A percentile compares a stretch with the other conserved stretches of the same genome.
Conservation (phyloP, 2,888 invertebrate species). For the Epistrophe grossulariae region DNA sequence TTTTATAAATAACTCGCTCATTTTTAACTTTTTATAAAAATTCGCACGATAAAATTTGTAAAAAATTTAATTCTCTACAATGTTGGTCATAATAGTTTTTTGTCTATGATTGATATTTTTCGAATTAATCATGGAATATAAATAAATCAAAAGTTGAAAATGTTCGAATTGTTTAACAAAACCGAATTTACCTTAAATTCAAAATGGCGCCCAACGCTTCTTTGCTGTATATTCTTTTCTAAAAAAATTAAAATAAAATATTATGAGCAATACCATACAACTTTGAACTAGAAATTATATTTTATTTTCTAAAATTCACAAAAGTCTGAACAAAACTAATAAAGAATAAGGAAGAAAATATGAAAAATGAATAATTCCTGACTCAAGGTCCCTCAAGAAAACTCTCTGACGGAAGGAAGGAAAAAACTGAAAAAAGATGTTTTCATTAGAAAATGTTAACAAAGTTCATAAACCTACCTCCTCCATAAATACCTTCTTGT, state of each 20-base stretch:
- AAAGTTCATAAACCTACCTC: conserved; percentile 36
- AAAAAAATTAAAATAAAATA: neutral
- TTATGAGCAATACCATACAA: neutral
- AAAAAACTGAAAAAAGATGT: conserved; percentile 26
- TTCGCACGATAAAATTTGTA: too few relatives aligned
- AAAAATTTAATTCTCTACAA: too few relatives aligned
- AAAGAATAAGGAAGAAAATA: conserved; percentile 61
- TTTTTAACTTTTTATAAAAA: too few relatives aligned
- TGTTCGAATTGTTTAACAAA: too few relatives aligned
- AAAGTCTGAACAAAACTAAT: neutral
- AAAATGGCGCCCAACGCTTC: too few relatives aligned
- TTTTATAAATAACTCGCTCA: too few relatives aligned
- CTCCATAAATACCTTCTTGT: conserved; percentile 1
- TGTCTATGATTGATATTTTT: too few relatives aligned
- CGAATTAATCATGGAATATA: too few relatives aligned
- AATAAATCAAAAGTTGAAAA: too few relatives aligned
- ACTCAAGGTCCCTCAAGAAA: conserved; percentile 53
- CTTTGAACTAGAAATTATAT: neutral
- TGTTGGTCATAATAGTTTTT: too few relatives aligned
- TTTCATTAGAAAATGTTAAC: conserved; percentile 62
- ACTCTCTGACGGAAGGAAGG: conserved; percentile 2
- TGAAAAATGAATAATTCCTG: conserved; percentile 62
- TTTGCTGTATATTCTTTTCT: too few relatives aligned
- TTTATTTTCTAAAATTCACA: neutral
- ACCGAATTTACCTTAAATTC: too few relatives aligned